A percentile compares a stretch with the other conserved stretches of the same genome.
phyloP scores from a whole-genome alignment of 2,113 vertebrate genomes.

The Chamaea fasciata region DNA sequence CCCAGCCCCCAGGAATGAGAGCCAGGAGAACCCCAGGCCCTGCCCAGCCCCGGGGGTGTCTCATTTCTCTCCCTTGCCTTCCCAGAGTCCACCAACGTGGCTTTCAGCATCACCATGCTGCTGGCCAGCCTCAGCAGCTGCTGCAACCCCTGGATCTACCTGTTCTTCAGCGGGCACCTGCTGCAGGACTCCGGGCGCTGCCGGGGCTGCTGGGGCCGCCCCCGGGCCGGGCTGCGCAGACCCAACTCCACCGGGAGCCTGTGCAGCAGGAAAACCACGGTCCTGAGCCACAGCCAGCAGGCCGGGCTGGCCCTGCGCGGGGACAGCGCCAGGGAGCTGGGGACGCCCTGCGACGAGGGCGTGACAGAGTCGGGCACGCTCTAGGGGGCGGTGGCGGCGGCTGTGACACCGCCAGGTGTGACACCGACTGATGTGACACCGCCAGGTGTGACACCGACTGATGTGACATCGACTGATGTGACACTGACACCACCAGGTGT shows the following conservation, averaged over 20 bases:
- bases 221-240: background rate
- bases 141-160: constrained; percentile 83
- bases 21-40: background rate
- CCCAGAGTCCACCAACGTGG: constrained; percentile 71
- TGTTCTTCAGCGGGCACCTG: constrained; percentile 76
- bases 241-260: constrained; percentile 65
- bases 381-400: background rate
- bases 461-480: too few relatives aligned
- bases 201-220: background rate
- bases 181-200: background rate
- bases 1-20: background rate
- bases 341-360: background rate
- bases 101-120: constrained; percentile 81
- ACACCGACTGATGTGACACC: too few relatives aligned
- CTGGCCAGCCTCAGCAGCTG: constrained; percentile 82
- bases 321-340: background rate
- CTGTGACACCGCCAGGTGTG: background rate
- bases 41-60: background rate
- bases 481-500: rapidly evolving
- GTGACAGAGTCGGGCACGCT: constrained; percentile 31
- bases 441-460: too few relatives aligned
- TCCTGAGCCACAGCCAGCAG: constrained; percentile 61
- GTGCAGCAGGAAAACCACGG: constrained; percentile 64
- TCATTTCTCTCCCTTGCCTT: background rate
- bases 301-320: background rate